A percentile compares a stretch with the other conserved stretches of the same genome.
Evolutionary conservation across 2,888 invertebrate genomes (phyloP).

Genomic region (Cosmia trapezina): DNA sequence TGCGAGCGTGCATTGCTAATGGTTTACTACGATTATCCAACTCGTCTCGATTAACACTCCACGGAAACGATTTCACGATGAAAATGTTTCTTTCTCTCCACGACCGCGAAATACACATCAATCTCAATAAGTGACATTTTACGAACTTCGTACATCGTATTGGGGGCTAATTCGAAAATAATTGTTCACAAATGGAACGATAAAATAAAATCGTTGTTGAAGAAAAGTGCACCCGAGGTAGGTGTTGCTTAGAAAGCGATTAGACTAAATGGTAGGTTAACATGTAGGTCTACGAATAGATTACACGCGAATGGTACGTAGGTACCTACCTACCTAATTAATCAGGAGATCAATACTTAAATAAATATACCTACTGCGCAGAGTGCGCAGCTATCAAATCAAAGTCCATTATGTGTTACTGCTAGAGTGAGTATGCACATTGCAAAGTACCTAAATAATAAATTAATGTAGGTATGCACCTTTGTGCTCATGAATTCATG

Average conservation of each 20-base stretch:
- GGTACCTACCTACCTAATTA: conserved; percentile 40
- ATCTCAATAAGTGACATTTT: conserved; percentile 62
- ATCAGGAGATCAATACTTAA: conserved; percentile 55
- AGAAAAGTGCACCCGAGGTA: conserved; percentile 57
- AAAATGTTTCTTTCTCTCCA: conserved; percentile 52
- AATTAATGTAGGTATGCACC: conserved; percentile 14
- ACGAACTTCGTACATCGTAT: conserved; percentile 47
- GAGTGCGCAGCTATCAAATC: conserved; percentile 43
- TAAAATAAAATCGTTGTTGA: conserved; percentile 50
- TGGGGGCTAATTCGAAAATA: conserved; percentile 63
- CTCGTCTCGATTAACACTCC: conserved; percentile 50
- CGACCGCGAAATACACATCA: conserved; percentile 60
- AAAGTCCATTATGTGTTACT: conserved; percentile 15
- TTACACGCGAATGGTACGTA: conserved; percentile 55
- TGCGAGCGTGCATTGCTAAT: conserved; percentile 51
- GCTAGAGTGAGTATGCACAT: not conserved
- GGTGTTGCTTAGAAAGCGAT: conserved; percentile 54
- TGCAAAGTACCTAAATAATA: no score
- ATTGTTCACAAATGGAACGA: conserved; percentile 63
- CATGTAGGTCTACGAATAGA: conserved; percentile 57
- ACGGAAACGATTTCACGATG: conserved; percentile 34
- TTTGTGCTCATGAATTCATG: conserved; percentile 20
- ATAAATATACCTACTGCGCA: conserved; percentile 55
- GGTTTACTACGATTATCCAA: conserved; percentile 55
- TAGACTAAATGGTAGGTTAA: conserved; percentile 50